Evolutionary conservation across 1,140 invertebrate genomes (phyloP), one percentile per base, ranked within the genome.

Genomic region (Lepidostoma basale): DNA sequence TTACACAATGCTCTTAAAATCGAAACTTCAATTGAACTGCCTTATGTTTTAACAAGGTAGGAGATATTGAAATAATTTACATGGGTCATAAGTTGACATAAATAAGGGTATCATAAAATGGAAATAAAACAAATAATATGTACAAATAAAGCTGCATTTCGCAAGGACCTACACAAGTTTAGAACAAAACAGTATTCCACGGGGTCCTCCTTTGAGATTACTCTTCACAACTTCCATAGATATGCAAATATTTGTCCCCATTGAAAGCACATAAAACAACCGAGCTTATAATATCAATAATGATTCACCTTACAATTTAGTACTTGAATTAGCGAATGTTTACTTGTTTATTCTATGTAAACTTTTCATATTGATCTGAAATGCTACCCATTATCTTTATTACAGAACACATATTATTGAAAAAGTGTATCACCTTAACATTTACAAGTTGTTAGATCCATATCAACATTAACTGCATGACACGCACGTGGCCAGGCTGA

Each of bases 111-210:
- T n/a, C 25, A 42, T n/a, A n/a, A 16, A 64, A 30, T 56, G 10
- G 25, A 18, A 23, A 52, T 33, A 52, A 64, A 25, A 30, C 36
- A 20, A 64, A 22, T 16, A 26, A 67, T 59, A 67, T 60, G 16
- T 59, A 67, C 64, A 47, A 45, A 67, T 67, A 67, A 67, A 67
- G 64, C 64, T 67, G 64, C 64, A 47, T 36, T 67, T 67, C 20
- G 40, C 52, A 59, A 67, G 64, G 64, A 67, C 54, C 23, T 59
- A 67, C 22, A 65, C 36, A 47, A 58, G 30, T 23, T 56, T 66
- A 42, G 3, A 54, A 44, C 23, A 33, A n/a, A n/a, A n/a, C n/a
- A n/a, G n/a, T n/a, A n/a, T 45, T 26, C 6, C 10, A 45, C 18
- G n/a, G n/a, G n/a, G n/a, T n/a, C 40, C 22, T 18, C 14, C 52